Base-by-base conservation (phyloP, 2,888 invertebrate genomes). In the Drosophila mimetica region DNA sequence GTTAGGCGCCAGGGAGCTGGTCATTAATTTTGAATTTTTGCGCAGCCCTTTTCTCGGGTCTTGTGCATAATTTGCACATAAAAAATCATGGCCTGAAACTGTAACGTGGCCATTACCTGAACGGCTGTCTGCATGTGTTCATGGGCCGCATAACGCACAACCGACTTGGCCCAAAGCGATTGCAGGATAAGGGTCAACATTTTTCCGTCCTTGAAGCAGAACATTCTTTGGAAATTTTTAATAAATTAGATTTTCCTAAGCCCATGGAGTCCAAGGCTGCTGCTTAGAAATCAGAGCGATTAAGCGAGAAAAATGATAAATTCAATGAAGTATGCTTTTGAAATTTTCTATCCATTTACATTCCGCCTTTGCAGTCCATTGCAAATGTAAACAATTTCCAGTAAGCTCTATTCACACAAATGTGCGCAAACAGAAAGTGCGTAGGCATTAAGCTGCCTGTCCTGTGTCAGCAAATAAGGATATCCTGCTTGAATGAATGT, bases 1-100 rank as follows among this genome's bases (percentile, higher is more conserved):
- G 55, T 64, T 58, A 47, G 48, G 46, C 59, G 52, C 30, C 30
- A 32, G 34, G 20, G 39, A 55, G 57, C 14, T 8, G 39, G 37
- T 34, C 86, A 84, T 84, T 87, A 78, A 89, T 87, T 89, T 84
- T 89, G 75, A 74, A 87, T 89, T 86, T 74, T 63, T 52, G 51
- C 77, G 84, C 84, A 79, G 61, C 77, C 67, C 53, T 76, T 46
- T 54, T 58, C 42, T 16, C n/a, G 44, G 41, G 5, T 44, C 25
- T 74, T 86, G 52, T 76, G 86, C 86, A 89, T 84, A 84, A 84
- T 87, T 78, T 81, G 41, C 48, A 14, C 86, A 78, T 83, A 88
- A 83, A 82, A 86, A 74, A 75, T 70, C 53, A 79, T 86, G 80
- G 30, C 51, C 41, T 66, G 42, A 74, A 79, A 76, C 71, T 71